Evolutionary conservation across 2,888 invertebrate species (phyloP).

Genomic region (Gymnoscelis rufifasciata): DNA sequence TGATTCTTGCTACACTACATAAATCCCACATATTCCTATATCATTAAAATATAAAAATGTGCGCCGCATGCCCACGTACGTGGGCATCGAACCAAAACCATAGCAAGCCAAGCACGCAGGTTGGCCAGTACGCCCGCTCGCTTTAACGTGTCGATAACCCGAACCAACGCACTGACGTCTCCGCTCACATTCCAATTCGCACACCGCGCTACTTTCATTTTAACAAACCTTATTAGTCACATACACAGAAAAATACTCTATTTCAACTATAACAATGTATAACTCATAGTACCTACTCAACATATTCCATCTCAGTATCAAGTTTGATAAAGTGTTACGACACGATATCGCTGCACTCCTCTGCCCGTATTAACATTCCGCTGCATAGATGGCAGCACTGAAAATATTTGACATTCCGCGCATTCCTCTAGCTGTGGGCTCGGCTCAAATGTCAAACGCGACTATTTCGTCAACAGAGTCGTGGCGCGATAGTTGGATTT

Average conservation of each 20-base stretch:
- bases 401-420: slow-evolving; percentile 83
- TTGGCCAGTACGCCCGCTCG: slow-evolving; percentile 47
- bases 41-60: slow-evolving; percentile 17
- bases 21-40: slow-evolving; percentile 1
- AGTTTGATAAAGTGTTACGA: slow-evolving; percentile 16
- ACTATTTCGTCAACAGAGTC: slow-evolving; percentile 80
- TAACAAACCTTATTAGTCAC: slow-evolving; percentile 3
- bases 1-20: no score
- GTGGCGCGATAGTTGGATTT: slow-evolving; percentile 77
- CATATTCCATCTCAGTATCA: slow-evolving; percentile 2
- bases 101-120: slow-evolving; percentile 46
- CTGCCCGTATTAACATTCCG: slow-evolving; percentile 65
- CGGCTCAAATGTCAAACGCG: slow-evolving; percentile 86
- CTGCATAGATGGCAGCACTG: slow-evolving; percentile 80
- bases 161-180: slow-evolving; percentile 63
- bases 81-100: slow-evolving; percentile 66
- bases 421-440: slow-evolving; percentile 83
- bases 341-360: slow-evolving; percentile 42
- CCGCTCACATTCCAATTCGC: slow-evolving; percentile 69
- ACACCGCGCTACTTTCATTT: slow-evolving; percentile 45
- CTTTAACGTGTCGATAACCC: slow-evolving; percentile 75
- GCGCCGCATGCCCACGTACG: slow-evolving; percentile 36
- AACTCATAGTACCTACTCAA: background rate
- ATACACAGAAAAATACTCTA: slow-evolving; percentile 1
- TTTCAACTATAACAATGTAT: background rate